Percentiles rank a stretch among this genome's conserved stretches.
Evolutionary conservation across 2,113 vertebrate genomes (phyloP).

Genomic region (Oostethus manadensis): DNA sequence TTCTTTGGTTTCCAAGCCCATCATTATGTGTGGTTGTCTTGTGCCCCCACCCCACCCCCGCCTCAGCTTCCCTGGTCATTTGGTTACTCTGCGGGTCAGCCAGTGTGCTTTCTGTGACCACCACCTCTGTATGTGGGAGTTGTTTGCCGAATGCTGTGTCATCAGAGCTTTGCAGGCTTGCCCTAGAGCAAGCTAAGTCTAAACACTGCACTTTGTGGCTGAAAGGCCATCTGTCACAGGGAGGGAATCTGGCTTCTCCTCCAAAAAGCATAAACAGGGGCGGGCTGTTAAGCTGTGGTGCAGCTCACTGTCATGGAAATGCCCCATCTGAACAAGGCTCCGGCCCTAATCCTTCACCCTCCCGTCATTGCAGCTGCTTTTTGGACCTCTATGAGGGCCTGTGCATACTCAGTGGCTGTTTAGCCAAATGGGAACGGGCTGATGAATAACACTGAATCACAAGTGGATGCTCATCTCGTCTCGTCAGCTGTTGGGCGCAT

Average conservation of each 20-base stretch:
- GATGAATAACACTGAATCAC: conserved; percentile 58
- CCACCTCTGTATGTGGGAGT: conserved; percentile 63
- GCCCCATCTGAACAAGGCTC: conserved; percentile 69
- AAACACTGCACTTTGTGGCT: conserved; percentile 73
- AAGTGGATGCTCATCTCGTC: conserved; percentile 32
- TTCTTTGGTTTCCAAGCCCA: conserved; percentile 45
- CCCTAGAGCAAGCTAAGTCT: conserved; percentile 68
- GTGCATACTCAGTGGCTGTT: conserved; percentile 46
- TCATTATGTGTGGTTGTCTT: conserved; percentile 56
- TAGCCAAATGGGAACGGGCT: conserved; percentile 34
- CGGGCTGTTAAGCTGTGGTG: conserved; percentile 64
- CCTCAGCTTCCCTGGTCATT: conserved; percentile 44
- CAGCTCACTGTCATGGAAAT: conserved; percentile 75
- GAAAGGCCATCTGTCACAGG: conserved; percentile 74
- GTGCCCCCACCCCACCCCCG: conserved; percentile 20
- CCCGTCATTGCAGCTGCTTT: conserved; percentile 68
- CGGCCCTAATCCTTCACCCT: conserved; percentile 64
- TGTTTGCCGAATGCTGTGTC: conserved; percentile 72
- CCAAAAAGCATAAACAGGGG: conserved; percentile 75
- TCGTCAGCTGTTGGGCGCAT: conserved; percentile 40
- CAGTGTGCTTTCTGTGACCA: conserved; percentile 49
- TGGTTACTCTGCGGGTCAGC: conserved; percentile 51
- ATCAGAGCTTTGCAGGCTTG: conserved; percentile 68
- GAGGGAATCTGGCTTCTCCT: conserved; percentile 67
- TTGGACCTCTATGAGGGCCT: conserved; percentile 50